Evolutionary conservation across 2,888 invertebrate species (phyloP), one percentile per base, ranked within the genome.

Genomic region (Agriopis marginaria): DNA sequence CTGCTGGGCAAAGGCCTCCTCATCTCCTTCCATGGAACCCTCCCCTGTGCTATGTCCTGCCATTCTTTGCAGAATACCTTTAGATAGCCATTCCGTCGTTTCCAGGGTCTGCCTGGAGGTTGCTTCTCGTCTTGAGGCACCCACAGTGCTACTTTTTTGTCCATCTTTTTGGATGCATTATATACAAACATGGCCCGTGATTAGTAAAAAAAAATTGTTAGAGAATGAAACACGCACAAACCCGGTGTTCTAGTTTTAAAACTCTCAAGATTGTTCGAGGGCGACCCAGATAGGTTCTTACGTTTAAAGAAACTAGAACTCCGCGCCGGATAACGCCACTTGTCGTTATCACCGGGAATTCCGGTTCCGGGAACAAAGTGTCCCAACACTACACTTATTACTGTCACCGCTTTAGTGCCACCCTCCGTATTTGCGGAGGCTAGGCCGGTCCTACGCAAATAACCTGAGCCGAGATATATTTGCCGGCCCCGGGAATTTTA

Each of bases 381-480:
- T 69, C 60, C 68, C 58, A 56, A 64, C 69, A 65, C 69, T 65
- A 63, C 53, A 63, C 70, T 63, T 66, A 59, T 66, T 70, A 63
- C 63, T 59, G 62, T 62, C 58, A 51, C 58, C 63, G 60, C 59
- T 58, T 51, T 58, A 59, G 50, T 61, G 64, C 64, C 39, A 44
- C 45, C 58, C 64, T 54, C 72, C 73, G 67, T 82, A 71, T 83
- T 84, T 85, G 77, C 72, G 47, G 71, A 77, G 74, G 73, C 66
- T 71, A 66, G 72, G 65, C 72, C 76, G 66, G 82, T 83, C 87
- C 87, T 86, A 86, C 83, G 72, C 77, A 86, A 87, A 87, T 81
- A 84, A 54, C 72, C 73, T 71, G 68, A 59, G 63, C 73, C 74
- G 68, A 72, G 77, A 81, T 79, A 80, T 82, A 80, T 85, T 84